phyloP scores from a whole-genome alignment of 2,113 vertebrate species.

The Alouatta palliata region DNA sequence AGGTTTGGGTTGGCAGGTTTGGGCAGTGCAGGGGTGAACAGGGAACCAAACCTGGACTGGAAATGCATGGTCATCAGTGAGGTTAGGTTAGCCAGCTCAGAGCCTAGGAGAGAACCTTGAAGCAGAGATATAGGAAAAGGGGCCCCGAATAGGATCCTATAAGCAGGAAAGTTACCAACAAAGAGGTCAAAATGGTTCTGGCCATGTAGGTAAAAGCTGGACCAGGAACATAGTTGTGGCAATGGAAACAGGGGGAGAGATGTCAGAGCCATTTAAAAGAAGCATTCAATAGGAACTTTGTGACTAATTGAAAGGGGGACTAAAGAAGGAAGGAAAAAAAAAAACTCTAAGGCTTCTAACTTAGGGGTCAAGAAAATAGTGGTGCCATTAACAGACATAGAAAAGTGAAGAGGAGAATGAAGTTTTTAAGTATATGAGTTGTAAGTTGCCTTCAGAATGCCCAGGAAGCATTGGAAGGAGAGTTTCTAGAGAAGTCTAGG shows the following conservation, averaged over 20 bases:
- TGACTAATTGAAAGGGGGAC: neutral
- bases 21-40: neutral
- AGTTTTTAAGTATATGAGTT: neutral
- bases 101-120: neutral
- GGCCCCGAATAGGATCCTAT: neutral
- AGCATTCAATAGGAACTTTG: neutral
- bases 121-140: neutral
- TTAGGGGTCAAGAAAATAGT: neutral
- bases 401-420: conserved; percentile 10
- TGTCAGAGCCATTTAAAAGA: neutral
- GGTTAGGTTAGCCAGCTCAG: neutral
- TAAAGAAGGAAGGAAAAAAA: conserved; percentile 6
- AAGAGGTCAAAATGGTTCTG: neutral
- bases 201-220: neutral
- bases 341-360: neutral
- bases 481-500: neutral
- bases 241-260: neutral
- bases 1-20: neutral
- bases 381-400: neutral
- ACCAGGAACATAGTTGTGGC: neutral
- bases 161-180: neutral
- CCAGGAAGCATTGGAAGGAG: neutral
- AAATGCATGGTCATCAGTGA: neutral
- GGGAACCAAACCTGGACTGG: neutral
- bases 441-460: neutral